A percentile compares a stretch with the other conserved stretches of the same genome.
These are phyloP conservation scores for Sphaerodactylus townsendi DNA, from an alignment of 2,113 vertebrate species.

Conservation along the genomic window DNA sequence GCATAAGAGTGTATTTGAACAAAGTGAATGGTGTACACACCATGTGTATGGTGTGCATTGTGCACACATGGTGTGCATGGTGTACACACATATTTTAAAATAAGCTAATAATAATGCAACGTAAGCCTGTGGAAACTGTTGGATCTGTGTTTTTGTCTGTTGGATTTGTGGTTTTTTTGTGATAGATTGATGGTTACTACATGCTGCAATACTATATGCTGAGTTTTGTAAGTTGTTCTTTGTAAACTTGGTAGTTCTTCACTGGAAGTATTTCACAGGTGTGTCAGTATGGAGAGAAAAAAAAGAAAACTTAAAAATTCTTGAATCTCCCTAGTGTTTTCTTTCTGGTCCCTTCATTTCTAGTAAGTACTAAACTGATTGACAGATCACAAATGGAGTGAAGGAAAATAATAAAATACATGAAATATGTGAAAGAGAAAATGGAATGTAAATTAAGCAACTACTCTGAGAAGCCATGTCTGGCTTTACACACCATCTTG, in stretches of 20 bases:
- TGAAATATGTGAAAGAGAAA: neutral
- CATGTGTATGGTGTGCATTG: no score
- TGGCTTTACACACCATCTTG: neutral
- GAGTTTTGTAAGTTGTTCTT: neutral
- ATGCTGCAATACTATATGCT: no score
- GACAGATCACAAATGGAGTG: neutral
- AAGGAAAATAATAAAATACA: neutral
- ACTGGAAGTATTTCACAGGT: neutral
- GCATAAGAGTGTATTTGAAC: no score
- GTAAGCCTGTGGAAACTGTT: neutral
- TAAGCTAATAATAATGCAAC: no score
- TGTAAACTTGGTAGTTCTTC: neutral
- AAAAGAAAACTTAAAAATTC: neutral
- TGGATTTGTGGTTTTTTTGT: neutral
- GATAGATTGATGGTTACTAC: neutral
- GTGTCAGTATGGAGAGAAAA: neutral
- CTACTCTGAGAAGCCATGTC: neutral
- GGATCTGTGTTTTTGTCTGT: neutral
- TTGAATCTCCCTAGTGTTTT: neutral
- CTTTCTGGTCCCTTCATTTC: neutral
- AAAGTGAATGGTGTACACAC: no score
- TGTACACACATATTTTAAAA: no score
- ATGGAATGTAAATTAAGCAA: neutral
- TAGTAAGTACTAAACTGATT: neutral
- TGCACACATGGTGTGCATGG: no score